phyloP scores from a whole-genome alignment of 2,888 invertebrate genomes.

The Bombyx huttoni region DNA sequence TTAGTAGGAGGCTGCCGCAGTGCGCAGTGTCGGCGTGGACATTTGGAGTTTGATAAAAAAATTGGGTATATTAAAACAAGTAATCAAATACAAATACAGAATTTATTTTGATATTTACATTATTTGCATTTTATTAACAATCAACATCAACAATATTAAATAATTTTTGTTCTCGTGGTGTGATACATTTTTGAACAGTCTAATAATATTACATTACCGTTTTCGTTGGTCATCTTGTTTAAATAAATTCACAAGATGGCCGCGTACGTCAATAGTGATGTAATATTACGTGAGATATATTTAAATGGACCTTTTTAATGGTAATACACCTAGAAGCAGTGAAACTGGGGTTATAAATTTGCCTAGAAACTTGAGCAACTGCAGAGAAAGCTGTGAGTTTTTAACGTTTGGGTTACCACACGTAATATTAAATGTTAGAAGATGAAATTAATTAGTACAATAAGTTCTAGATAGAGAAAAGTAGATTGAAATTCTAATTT shows the following conservation, averaged over 20 bases:
- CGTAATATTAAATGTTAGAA: conserved; percentile 6
- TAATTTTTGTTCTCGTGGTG: conserved; percentile 69
- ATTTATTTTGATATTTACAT: conserved; percentile 80
- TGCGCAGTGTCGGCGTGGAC: no score
- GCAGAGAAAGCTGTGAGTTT: conserved; percentile 67
- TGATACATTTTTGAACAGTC: conserved; percentile 62
- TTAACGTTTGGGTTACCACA: conserved; percentile 44
- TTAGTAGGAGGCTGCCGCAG: no score
- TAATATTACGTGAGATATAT: conserved; percentile 43
- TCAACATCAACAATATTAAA: conserved; percentile 84
- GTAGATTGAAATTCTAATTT: not conserved
- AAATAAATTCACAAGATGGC: conserved; percentile 25
- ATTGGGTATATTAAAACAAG: conserved; percentile 32
- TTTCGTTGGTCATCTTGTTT: conserved; percentile 26
- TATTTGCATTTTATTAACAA: conserved; percentile 85
- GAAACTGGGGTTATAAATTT: conserved; percentile 37
- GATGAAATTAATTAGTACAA: not conserved
- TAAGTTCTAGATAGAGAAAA: not conserved
- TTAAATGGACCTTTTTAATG: conserved; percentile 34
- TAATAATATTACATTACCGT: conserved; percentile 46
- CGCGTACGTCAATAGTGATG: conserved; percentile 28
- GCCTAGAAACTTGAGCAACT: conserved; percentile 59
- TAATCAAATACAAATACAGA: conserved; percentile 79
- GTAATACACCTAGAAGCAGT: conserved; percentile 49
- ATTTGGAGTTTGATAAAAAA: not conserved